These are phyloP conservation scores for Ranitomeya variabilis DNA, from an alignment of 2,113 vertebrate genomes.

Conservation along the genomic window DNA sequence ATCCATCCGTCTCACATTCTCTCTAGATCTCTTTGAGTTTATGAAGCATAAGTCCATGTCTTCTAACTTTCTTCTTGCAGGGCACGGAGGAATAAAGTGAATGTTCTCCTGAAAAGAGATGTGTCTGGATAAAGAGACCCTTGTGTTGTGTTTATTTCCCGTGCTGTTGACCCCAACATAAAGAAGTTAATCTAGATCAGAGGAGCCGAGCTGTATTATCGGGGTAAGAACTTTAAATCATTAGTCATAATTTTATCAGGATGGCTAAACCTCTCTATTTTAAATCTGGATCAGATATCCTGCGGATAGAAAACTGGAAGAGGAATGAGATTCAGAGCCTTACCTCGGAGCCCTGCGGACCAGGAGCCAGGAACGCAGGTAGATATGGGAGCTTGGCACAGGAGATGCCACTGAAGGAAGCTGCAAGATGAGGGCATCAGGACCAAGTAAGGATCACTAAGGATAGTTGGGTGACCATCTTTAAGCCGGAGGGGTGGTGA, in stretches of 20 bases:
- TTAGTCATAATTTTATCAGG: slow-evolving; percentile 64
- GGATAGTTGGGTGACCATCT: slow-evolving; percentile 57
- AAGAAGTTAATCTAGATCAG: slow-evolving; percentile 58
- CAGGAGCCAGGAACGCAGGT: slow-evolving; percentile 31
- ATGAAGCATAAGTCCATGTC: background rate
- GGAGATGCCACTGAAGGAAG: background rate
- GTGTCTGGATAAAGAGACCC: slow-evolving; percentile 48
- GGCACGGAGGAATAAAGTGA: background rate
- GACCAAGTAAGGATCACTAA: slow-evolving; percentile 38
- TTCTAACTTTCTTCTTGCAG: background rate
- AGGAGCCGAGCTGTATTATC: slow-evolving; percentile 59
- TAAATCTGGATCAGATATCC: slow-evolving; percentile 63
- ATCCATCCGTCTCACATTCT: background rate
- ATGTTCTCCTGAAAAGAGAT: slow-evolving; percentile 23
- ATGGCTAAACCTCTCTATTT: slow-evolving; percentile 57
- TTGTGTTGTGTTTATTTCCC: slow-evolving; percentile 47
- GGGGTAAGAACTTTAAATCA: slow-evolving; percentile 62
- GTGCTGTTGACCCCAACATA: slow-evolving; percentile 44
- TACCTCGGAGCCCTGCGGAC: slow-evolving; percentile 36
- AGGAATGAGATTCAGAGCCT: slow-evolving; percentile 11
- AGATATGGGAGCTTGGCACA: background rate
- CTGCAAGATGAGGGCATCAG: slow-evolving; percentile 28
- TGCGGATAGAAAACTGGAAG: slow-evolving; percentile 66
- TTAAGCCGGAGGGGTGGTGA: slow-evolving; percentile 58
- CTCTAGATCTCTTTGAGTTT: background rate